Evolutionary conservation across 2,797 vertebrate species (phyloP).

Genomic region (Lagorchestes hirsutus): DNA sequence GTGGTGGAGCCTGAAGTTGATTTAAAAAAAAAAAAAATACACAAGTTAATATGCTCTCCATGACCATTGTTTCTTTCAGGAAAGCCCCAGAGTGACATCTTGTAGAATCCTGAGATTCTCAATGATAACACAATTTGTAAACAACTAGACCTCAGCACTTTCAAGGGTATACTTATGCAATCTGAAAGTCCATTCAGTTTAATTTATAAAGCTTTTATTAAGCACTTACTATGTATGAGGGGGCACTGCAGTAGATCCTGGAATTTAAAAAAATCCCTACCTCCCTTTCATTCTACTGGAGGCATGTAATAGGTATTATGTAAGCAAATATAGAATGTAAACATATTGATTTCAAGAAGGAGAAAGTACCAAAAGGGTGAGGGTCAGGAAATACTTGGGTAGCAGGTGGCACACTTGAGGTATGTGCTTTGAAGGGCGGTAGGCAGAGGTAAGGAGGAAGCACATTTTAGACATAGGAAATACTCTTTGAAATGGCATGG

Average conservation of each 20-base stretch:
- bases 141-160: not conserved
- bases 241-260: not conserved
- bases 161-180: not conserved
- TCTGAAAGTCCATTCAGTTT: not conserved
- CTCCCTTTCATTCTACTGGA: not conserved
- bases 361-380: not conserved
- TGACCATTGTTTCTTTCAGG: not conserved
- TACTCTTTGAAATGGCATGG: not conserved
- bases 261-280: not conserved
- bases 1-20: not conserved
- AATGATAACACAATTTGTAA: not conserved
- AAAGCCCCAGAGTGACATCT: not conserved
- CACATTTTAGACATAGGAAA: not conserved
- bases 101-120: not conserved
- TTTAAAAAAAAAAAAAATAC: not conserved
- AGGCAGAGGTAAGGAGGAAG: not conserved
- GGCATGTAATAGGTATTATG: not conserved
- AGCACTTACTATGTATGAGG: not conserved
- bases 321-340: not conserved
- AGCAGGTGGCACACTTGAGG: not conserved
- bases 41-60: not conserved
- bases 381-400: accelerated
- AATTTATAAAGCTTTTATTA: conserved; percentile 1
- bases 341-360: not conserved
- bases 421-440: not conserved